These are phyloP conservation scores for Elysia crispata DNA, from an alignment of 2,888 invertebrate species.

Conservation along the genomic window DNA sequence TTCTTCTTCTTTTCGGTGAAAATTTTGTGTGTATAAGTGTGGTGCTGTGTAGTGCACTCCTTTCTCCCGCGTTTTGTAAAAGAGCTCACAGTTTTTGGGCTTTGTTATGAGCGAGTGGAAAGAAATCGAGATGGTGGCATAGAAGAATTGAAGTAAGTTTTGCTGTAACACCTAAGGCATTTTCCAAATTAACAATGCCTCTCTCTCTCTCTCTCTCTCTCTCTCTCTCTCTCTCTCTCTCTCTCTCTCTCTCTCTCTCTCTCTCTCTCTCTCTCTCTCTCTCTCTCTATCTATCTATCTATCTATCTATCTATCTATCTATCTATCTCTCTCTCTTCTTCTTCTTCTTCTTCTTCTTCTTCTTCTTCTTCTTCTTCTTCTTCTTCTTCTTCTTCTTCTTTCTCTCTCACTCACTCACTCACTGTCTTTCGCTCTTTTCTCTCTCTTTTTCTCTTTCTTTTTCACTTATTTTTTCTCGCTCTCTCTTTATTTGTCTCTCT, in stretches of 20 bases:
- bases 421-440: constrained; percentile 16
- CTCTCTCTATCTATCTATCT: constrained; percentile 14
- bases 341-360: constrained; percentile 1
- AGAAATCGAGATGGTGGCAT: neutral
- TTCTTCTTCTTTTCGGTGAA: no score
- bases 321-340: neutral
- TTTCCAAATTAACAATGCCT: neutral
- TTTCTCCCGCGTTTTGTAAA: no score
- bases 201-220: neutral
- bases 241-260: constrained; percentile 25
- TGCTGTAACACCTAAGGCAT: neutral
- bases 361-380: constrained; percentile 23
- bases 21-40: no score
- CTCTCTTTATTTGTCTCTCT: no score
- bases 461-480: neutral
- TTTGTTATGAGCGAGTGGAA: neutral
- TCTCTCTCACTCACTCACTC: constrained; percentile 1
- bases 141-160: neutral
- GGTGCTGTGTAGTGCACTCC: no score
- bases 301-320: constrained; percentile 19
- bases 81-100: no score
- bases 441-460: constrained; percentile 6
- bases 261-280: constrained; percentile 14
- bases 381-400: constrained; percentile 9
- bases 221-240: constrained; percentile 34